Evolutionary conservation across 2,797 vertebrate genomes (phyloP), one percentile per base, ranked within the genome.

Genomic region (Gymnothorax javanicus): DNA sequence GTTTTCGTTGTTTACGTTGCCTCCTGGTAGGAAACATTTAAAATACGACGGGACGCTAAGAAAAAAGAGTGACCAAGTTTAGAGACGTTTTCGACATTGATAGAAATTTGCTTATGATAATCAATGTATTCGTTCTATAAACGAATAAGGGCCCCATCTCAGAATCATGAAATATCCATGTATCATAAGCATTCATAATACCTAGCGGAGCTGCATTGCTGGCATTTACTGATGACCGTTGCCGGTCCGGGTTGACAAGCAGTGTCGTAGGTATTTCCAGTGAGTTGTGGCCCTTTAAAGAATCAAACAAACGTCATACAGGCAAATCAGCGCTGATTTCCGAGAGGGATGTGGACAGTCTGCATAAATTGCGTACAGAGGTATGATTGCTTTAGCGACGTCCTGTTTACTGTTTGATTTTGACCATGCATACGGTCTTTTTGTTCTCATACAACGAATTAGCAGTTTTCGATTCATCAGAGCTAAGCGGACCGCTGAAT

Each of bases 231-330:
- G 59, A 23, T 6, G 13, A 71, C n/a, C 23, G 12, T 13, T 27
- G 8, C n/a, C 7, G 13, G 9, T 27, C 23, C 23, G 4, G 13
- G 23, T 4, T 12, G 1, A 67, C 15, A 67, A 4, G 15, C 8
- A 71, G 27, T 9, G 7, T 7, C 7, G 0, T 7, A 64, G 33
- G 9, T 2, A 15, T 20, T 79, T 20, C 20, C 20, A 54, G 54
- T 12, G 43, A 79, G 75, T 79, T 54, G 75, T 79, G 52, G 75
- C 75, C 75, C 75, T 79, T 79, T 79, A 11, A 79, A 54, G 75
- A 79, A 50, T 54, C 50, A 54, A 23, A 20, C 50, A 79, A 79
- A 52, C 50, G 75, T n/a, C 15, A 52, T n/a, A 7, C 50, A 54
- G 75, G 75, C 75, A 7, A 79, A 52, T 79, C 50, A 79, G n/a